phyloP scores from a whole-genome alignment of 2,113 vertebrate genomes.

The Maccullochella peelii region DNA sequence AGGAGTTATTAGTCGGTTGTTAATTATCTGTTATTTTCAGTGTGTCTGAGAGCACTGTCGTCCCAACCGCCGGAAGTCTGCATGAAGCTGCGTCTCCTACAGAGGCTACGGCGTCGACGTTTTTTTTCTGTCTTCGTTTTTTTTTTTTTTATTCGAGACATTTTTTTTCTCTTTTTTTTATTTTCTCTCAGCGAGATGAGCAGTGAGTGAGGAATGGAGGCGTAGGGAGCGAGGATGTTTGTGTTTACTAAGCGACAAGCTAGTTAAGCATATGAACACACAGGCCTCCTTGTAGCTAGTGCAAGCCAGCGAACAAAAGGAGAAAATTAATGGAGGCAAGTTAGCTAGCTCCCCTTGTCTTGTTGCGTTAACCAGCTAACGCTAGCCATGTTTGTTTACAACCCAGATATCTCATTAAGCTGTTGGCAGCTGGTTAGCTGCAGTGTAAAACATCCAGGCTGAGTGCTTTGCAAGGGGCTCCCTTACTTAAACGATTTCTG shows the following conservation, averaged over 20 bases:
- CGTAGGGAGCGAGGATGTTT: constrained; percentile 55
- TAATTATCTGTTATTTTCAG: constrained; percentile 73
- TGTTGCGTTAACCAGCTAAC: constrained; percentile 50
- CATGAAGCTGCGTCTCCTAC: constrained; percentile 84
- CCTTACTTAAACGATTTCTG: background rate
- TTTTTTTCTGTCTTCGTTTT: constrained; percentile 65
- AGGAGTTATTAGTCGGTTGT: constrained; percentile 71
- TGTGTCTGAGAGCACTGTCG: constrained; percentile 78
- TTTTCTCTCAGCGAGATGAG: constrained; percentile 81
- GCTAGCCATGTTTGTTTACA: constrained; percentile 63
- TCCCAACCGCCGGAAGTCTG: constrained; percentile 87
- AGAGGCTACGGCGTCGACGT: constrained; percentile 79
- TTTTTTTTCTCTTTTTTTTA: constrained; percentile 81
- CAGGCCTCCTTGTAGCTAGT: constrained; percentile 73
- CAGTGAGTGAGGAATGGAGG: constrained; percentile 77
- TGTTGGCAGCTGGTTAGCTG: constrained; percentile 12
- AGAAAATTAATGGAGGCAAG: constrained; percentile 83
- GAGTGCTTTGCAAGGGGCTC: background rate
- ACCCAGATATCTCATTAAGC: constrained; percentile 16
- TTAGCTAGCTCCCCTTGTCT: constrained; percentile 65
- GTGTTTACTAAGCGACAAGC: constrained; percentile 70
- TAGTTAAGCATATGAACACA: constrained; percentile 47
- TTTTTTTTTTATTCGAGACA: constrained; percentile 79
- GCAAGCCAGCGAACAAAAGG: constrained; percentile 80
- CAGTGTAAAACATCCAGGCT: background rate